Base-by-base conservation (phyloP, 2,888 invertebrate species). In the Lasiommata megera region DNA sequence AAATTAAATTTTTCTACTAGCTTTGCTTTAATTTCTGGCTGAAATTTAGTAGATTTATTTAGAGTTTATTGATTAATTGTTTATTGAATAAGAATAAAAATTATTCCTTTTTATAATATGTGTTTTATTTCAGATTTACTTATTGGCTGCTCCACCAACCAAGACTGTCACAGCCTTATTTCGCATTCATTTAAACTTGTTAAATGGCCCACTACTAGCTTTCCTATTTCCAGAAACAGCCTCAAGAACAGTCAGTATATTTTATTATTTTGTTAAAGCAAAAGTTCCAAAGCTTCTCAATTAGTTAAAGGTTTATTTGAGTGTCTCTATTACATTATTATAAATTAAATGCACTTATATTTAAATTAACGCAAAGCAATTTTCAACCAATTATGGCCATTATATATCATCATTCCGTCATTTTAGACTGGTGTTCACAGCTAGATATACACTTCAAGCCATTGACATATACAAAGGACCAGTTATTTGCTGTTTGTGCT, bases 141-240 rank as follows among this genome's bases (percentile, higher is more conserved):
- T 98, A 72, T 88, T 98, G 78, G 95, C 96, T 56, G 96, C 97
- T 44, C 95, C 96, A 70, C 97, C 97, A 48, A 96, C 95, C 80
- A 95, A 94, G 83, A 91, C 91, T 64, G 95, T 95, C 14, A 97
- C 96, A 56, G 93, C 94, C 54, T 86, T 97, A 62, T 98, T 98
- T 91, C 93, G 98, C 74, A 93, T 98, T 78, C 98, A 98, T 83
- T 92, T 98, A 84, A 97, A 98, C 89, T 95, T 97, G 79, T 92
- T 98, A 74, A 97, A 98, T 88, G 99, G 99, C 65, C 98, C 98
- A 54, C 92, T 98, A 59, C 92, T 99, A 74, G 99, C 99, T 60
- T 95, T 97, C 77, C 76, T 97, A 63, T 98, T 99, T 86, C 98
- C 99, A 60, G 98, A 99, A 88, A 95, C 97, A 56, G 98, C 98